Percentiles rank a stretch among this genome's conserved stretches.
phyloP scores from a whole-genome alignment of 2,797 vertebrate species.

The Bryconaethiops microstoma region DNA sequence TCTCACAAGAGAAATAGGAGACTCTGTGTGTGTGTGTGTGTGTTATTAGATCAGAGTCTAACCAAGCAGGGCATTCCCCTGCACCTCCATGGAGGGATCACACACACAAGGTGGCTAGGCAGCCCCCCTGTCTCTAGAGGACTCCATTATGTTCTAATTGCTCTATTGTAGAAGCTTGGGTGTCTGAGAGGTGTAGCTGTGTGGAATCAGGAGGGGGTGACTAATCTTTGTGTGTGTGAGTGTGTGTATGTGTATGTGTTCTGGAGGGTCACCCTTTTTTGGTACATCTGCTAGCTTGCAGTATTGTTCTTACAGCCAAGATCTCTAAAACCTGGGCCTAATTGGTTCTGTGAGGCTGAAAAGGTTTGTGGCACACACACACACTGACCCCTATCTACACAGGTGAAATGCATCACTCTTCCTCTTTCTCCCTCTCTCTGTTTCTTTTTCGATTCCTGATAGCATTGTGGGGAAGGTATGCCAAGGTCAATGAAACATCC shows the following conservation, averaged over 20 bases:
- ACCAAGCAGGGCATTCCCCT: neutral
- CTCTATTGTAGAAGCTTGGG: slow-evolving; percentile 78
- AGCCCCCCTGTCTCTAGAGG: slow-evolving; percentile 60
- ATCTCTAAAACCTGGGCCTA: slow-evolving; percentile 68
- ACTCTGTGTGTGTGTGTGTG: neutral
- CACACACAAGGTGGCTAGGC: slow-evolving; percentile 34
- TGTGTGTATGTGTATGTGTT: slow-evolving; percentile 62
- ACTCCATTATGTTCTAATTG: slow-evolving; percentile 80
- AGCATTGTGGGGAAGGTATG: slow-evolving; percentile 61
- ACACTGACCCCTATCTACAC: slow-evolving; percentile 78
- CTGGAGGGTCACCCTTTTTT: slow-evolving; percentile 61
- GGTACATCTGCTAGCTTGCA: slow-evolving; percentile 66
- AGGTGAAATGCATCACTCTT: slow-evolving; percentile 28
- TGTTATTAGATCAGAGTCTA: neutral
- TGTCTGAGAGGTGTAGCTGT: slow-evolving; percentile 73
- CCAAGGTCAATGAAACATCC: slow-evolving; percentile 62
- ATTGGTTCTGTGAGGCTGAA: slow-evolving; percentile 71
- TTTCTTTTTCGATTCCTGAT: slow-evolving; percentile 42
- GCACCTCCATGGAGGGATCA: slow-evolving; percentile 50
- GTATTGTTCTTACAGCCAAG: slow-evolving; percentile 69
- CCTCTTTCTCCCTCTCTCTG: neutral
- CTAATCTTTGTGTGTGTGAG: slow-evolving; percentile 42
- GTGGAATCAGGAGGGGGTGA: slow-evolving; percentile 64
- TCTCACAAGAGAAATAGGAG: neutral
- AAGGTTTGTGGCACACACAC: slow-evolving; percentile 63